phyloP scores from a whole-genome alignment of 2,888 invertebrate species.

The Drepana falcataria region DNA sequence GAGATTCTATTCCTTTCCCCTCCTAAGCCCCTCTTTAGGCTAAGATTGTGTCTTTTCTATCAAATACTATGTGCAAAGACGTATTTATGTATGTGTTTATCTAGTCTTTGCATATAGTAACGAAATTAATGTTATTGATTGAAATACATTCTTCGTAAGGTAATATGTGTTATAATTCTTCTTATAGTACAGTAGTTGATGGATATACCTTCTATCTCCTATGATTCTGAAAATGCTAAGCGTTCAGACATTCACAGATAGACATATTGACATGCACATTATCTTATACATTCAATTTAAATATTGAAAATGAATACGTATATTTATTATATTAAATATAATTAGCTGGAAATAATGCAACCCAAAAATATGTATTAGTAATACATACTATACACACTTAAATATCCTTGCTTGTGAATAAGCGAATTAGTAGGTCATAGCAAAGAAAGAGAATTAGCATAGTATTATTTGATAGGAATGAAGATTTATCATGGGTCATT shows the following conservation, averaged over 20 bases:
- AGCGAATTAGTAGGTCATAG: no score
- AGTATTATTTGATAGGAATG: no score
- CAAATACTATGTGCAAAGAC: slow-evolving; percentile 10
- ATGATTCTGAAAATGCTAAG: slow-evolving; percentile 38
- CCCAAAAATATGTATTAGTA: no score
- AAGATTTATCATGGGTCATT: no score
- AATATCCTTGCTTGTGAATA: no score
- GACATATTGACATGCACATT: slow-evolving; percentile 43
- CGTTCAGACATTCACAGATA: slow-evolving; percentile 36
- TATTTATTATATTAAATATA: no score
- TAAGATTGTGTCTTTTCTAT: neutral
- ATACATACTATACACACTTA: no score
- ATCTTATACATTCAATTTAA: slow-evolving; percentile 9
- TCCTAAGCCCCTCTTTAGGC: slow-evolving; percentile 15
- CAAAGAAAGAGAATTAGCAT: no score
- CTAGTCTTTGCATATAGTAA: no score
- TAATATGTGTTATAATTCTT: slow-evolving; percentile 22
- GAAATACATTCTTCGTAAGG: slow-evolving; percentile 20
- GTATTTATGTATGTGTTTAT: neutral
- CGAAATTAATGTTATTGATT: slow-evolving; percentile 17
- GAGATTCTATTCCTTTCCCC: slow-evolving; percentile 34
- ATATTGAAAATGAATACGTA: neutral
- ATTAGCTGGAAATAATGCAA: no score
- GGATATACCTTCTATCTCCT: slow-evolving; percentile 37
- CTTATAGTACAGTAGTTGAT: slow-evolving; percentile 39